A percentile compares a stretch with the other conserved stretches of the same genome.
Evolutionary conservation across 2,888 invertebrate species (phyloP).

Genomic region (Linhomoeus sp.): DNA sequence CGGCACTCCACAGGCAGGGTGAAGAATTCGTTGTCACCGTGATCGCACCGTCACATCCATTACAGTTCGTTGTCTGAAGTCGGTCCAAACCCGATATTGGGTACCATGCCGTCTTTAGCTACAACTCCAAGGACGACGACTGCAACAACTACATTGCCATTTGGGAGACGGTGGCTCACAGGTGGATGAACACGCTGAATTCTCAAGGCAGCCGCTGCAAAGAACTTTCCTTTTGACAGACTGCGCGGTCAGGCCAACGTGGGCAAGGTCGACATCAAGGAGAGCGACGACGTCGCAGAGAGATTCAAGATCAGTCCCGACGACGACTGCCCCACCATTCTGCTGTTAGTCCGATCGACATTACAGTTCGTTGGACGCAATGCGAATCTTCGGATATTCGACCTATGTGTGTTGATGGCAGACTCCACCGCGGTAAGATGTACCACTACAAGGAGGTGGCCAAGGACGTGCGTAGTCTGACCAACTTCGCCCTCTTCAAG

Average conservation of each 20-base stretch:
- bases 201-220: no score
- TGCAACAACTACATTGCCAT: slow-evolving; percentile 23
- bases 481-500: slow-evolving; percentile 22
- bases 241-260: slow-evolving; percentile 25
- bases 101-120: no score
- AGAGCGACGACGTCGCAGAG: slow-evolving; percentile 25
- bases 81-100: no score
- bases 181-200: no score
- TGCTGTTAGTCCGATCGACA: slow-evolving; percentile 18
- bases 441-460: slow-evolving; percentile 26
- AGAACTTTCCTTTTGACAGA: no score
- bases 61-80: no score
- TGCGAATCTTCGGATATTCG: no score
- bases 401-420: no score
- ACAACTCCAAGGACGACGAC: slow-evolving; percentile 22
- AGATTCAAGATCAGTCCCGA: slow-evolving; percentile 24
- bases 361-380: no score
- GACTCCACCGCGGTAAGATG: slow-evolving; percentile 26
- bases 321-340: slow-evolving; percentile 24
- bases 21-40: no score
- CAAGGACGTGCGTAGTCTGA: slow-evolving; percentile 20
- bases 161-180: slow-evolving; percentile 27
- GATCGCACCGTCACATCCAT: no score
- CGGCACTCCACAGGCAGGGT: no score
- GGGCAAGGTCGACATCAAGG: slow-evolving; percentile 22